Percentiles rank a stretch among this genome's conserved stretches.
Conservation (phyloP, 2,113 vertebrate genomes). For the Siniperca knerii region DNA sequence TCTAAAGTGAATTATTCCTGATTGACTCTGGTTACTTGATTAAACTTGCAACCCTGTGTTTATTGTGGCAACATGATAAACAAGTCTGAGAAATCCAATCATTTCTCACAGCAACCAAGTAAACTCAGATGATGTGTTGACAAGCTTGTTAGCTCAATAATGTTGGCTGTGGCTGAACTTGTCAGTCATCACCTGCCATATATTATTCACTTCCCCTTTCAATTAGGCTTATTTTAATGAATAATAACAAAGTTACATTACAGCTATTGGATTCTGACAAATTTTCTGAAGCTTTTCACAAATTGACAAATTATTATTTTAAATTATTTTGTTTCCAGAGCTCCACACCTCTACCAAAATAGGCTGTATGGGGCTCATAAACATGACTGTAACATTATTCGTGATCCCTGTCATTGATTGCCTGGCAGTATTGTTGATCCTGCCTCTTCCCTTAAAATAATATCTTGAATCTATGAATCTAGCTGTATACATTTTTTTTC, state of each 20-base stretch:
- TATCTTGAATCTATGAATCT: not conserved
- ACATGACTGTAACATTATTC: no score
- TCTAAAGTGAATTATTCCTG: not conserved
- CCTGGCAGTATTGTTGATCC: not conserved
- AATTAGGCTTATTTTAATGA: not conserved
- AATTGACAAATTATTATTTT: no score
- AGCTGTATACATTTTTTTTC: not conserved
- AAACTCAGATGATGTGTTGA: not conserved
- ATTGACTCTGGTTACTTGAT: constrained; percentile 4
- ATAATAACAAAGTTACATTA: not conserved
- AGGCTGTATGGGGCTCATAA: no score
- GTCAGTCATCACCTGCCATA: not conserved
- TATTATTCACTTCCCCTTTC: not conserved
- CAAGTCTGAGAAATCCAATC: not conserved
- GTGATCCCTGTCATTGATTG: no score
- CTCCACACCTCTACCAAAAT: no score
- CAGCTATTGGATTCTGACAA: not conserved
- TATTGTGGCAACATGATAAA: not conserved
- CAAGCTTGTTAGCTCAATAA: not conserved
- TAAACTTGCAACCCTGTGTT: not conserved
- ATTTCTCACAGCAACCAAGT: not conserved
- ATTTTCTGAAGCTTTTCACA: no score
- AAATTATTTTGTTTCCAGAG: no score
- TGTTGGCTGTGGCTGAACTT: not conserved
- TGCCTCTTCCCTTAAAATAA: not conserved